Conservation (phyloP, 1,140 invertebrate genomes). For the Euwallacea similis region DNA sequence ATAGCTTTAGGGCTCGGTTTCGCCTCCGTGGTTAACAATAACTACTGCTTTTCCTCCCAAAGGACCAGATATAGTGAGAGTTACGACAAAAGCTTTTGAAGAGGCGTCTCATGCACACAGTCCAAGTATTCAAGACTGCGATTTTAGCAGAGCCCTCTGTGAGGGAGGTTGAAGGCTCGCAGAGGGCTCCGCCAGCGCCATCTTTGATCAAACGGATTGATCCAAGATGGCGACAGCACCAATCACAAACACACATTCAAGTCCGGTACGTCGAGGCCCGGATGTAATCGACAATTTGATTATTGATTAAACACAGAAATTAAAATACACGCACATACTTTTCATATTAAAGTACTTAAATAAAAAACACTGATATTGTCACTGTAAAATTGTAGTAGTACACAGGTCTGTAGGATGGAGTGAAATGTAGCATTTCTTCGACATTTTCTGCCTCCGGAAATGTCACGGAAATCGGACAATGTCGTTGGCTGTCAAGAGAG, state of each 20-base stretch:
- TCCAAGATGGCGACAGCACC: slow-evolving; percentile 12
- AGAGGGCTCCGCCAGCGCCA: too few species aligned
- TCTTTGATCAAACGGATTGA: neutral
- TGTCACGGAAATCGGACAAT: too few species aligned
- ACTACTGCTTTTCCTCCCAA: too few species aligned
- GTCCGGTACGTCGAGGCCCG: slow-evolving; percentile 39
- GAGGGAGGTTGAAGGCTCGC: neutral
- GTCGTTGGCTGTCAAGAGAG: too few species aligned
- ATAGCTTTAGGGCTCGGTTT: too few species aligned
- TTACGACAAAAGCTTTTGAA: slow-evolving; percentile 48
- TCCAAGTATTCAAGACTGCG: slow-evolving; percentile 59
- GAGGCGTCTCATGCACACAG: slow-evolving; percentile 56
- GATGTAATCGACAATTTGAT: slow-evolving; percentile 20
- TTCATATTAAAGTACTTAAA: slow-evolving; percentile 11
- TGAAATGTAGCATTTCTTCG: too few species aligned
- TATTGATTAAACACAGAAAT: slow-evolving; percentile 24
- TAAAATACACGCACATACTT: slow-evolving; percentile 30
- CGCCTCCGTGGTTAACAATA: too few species aligned
- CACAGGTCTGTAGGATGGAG: too few species aligned
- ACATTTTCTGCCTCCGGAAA: too few species aligned
- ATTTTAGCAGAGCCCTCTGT: slow-evolving; percentile 8
- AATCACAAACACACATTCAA: slow-evolving; percentile 36
- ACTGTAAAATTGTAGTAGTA: slow-evolving; percentile 7
- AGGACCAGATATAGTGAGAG: too few species aligned
- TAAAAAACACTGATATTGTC: slow-evolving; percentile 28